Evolutionary conservation across 2,113 vertebrate genomes (phyloP).

Genomic region (Psephotus haematonotus): DNA sequence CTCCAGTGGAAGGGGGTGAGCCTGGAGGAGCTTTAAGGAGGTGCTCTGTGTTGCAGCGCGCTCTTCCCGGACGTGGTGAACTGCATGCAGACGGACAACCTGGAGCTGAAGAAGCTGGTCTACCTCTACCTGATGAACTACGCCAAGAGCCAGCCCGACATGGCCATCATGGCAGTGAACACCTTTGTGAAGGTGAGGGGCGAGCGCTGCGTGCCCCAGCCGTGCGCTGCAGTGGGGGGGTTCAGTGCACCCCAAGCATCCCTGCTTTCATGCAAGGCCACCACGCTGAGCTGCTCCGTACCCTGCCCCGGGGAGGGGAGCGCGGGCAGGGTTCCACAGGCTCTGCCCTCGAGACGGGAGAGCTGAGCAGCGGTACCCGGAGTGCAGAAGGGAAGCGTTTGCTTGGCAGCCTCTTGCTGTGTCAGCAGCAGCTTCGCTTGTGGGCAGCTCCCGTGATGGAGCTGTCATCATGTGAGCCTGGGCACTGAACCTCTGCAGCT

Average conservation of each 20-base stretch:
- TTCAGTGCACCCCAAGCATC: fast-evolving
- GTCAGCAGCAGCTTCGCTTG: background rate
- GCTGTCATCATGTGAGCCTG: background rate
- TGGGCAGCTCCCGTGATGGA: background rate
- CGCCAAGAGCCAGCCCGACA: slow-evolving; percentile 98
- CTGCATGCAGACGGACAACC: slow-evolving; percentile 99
- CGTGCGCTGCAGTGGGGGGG: fast-evolving
- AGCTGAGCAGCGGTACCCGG: background rate
- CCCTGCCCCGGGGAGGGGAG: background rate
- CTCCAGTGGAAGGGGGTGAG: background rate
- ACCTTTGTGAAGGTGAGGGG: slow-evolving; percentile 94
- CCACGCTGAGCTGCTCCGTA: fast-evolving
- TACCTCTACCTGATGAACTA: slow-evolving; percentile 99
- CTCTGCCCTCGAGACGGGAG: background rate
- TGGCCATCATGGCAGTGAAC: slow-evolving; percentile 99
- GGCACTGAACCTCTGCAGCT: background rate
- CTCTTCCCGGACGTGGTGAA: slow-evolving; percentile 98
- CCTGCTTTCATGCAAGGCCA: fast-evolving
- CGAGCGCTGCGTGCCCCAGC: fast-evolving
- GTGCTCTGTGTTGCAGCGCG: slow-evolving; percentile 76
- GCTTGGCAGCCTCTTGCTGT: background rate
- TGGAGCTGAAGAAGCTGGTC: slow-evolving; percentile 98
- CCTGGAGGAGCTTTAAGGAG: background rate
- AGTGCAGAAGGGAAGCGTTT: background rate
- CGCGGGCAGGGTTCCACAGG: background rate